Evolutionary conservation across 37 sponge, comb jelly and placozoan species (phyloP), one percentile per base, ranked within the genome.

Genomic region (Amphimedon queenslandica): DNA sequence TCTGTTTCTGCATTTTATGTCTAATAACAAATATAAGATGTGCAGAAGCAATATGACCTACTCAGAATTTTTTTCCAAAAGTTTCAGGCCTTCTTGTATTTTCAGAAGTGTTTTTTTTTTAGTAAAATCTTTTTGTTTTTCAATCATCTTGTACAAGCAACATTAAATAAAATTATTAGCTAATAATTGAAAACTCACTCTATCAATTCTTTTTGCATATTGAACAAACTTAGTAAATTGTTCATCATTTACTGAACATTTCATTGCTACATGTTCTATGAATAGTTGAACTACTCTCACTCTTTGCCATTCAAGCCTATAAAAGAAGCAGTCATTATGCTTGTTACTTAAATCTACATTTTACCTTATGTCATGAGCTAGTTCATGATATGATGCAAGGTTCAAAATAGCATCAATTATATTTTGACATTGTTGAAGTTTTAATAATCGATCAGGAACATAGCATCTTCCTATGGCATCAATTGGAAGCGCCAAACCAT

Each of bases 241-340:
- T n/a, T n/a, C n/a, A n/a, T n/a, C n/a, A n/a, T n/a, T n/a, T n/a
- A n/a, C n/a, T 61, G 39, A 24, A 55, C 80, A 66, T 38, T 75
- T 75, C 64, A 80, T 41, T 2, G 75, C 56, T 28, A 80, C 47
- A 66, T 81, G 81, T 72, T 87, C 88, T 36, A 71, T 69, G 61
- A 81, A 87, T 64, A 87, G 38, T 55, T 87, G 72, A 27, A 77
- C 37, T 29, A 63, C 88, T 37, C 75, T 55, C 11, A 81, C 67
- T 42, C 34, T 57, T 38, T 87, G 82, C 88, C 88, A 87, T 5
- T 60, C 29, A 42, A 32, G 40, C 55, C 86, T 85, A 55, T 20
- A 65, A n/a, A n/a, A n/a, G 67, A 39, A 34, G 36, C n/a, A n/a
- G n/a, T n/a, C n/a, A n/a, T n/a, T n/a, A n/a, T n/a, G n/a, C n/a